Base-by-base conservation (phyloP, 2,888 invertebrate genomes). In the Iphiclides podalirius region DNA sequence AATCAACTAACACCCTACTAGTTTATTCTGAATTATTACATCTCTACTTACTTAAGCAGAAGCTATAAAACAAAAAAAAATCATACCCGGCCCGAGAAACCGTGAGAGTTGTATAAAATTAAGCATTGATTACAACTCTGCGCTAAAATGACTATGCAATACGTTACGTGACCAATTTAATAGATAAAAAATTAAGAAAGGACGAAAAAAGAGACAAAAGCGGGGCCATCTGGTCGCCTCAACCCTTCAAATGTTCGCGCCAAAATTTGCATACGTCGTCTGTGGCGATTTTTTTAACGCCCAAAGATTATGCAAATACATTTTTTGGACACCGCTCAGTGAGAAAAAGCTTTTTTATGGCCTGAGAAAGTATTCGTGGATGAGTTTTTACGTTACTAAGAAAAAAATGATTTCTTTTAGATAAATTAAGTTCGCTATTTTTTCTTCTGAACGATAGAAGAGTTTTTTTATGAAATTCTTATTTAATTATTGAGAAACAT, bases 41-140 rank as follows among this genome's bases (percentile, higher is more conserved):
- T n/a, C n/a, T n/a, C n/a, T n/a, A n/a, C n/a, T n/a, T n/a, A n/a
- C n/a, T n/a, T n/a, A n/a, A n/a, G n/a, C n/a, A 28, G n/a, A 6
- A 2, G 7, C 2, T 28, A 2, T 28, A 31, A 12, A 15, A 65
- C 73, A 75, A 74, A 73, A 61, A n/a, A n/a, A 47, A 56, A 44
- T 56, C 13, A 14, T 28, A 45, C 20, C 44, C 37, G 35, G 14
- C 2, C 39, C 45, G 68, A 67, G 67, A 64, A 44, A 70, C 70
- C 82, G 82, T 85, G 82, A 74, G 84, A 85, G 64, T 61, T 64
- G 77, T 72, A 83, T 80, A 80, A 75, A 77, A 81, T 80, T 79
- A 79, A 70, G 61, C 61, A 54, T 55, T 55, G 53, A 61, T 70
- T 47, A 50, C 40, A 47, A 11, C 31, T 31, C 31, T 4, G 31